Percentiles rank a stretch among this genome's conserved stretches.
Conservation (phyloP, 2,113 vertebrate species). For the Vombatus ursinus region DNA sequence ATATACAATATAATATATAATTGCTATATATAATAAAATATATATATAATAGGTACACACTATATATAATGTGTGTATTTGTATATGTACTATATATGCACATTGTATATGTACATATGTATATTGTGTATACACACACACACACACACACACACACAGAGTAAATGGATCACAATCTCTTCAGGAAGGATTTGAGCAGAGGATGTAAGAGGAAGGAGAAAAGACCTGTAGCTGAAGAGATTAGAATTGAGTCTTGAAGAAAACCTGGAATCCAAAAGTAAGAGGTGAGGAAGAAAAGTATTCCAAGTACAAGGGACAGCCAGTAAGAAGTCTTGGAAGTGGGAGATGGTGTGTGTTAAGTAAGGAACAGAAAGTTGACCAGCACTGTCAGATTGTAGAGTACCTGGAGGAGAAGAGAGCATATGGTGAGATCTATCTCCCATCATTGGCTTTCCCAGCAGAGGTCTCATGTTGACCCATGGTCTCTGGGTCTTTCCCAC, state of each 20-base stretch:
- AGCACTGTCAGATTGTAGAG: neutral
- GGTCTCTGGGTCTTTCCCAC: neutral
- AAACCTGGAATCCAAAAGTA: neutral
- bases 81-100: neutral
- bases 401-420: neutral
- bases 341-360: neutral
- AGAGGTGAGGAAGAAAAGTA: neutral
- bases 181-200: neutral
- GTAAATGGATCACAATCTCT: neutral
- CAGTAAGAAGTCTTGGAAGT: neutral
- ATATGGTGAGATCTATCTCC: neutral
- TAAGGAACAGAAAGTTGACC: neutral
- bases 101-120: neutral
- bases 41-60: no score
- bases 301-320: neutral
- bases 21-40: no score
- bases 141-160: no score
- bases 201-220: neutral
- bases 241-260: neutral
- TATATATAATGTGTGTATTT: neutral
- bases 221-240: neutral
- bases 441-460: neutral
- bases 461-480: neutral
- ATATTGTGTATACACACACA: neutral
- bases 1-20: no score